Conservation (phyloP, 2,888 invertebrate genomes). For the Trichogramma evanescens region DNA sequence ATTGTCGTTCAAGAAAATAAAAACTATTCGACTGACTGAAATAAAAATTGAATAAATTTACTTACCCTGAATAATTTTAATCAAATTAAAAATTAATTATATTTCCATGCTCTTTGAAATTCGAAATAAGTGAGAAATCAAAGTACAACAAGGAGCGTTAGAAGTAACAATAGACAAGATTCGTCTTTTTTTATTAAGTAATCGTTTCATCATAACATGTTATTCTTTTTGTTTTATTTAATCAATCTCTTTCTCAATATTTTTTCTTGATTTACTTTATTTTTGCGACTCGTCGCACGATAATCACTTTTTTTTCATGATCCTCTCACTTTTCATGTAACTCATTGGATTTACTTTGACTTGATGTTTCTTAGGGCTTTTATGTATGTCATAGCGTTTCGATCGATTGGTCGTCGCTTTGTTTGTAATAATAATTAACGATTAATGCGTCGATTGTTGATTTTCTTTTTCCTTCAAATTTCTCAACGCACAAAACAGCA, state of each 20-base stretch:
- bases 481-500: no score
- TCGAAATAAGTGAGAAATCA: neutral
- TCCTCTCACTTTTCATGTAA: neutral
- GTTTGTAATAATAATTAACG: neutral
- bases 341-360: neutral
- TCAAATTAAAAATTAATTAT: neutral
- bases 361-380: neutral
- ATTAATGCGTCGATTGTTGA: no score
- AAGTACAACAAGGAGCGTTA: constrained; percentile 28
- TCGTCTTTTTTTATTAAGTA: constrained; percentile 40
- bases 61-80: neutral
- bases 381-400: neutral
- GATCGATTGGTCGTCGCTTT: constrained; percentile 12
- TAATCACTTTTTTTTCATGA: neutral
- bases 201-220: constrained; percentile 41
- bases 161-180: constrained; percentile 43
- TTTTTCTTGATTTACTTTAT: constrained; percentile 20
- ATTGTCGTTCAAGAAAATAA: neutral
- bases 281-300: constrained; percentile 13
- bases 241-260: constrained; percentile 21
- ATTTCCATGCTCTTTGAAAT: neutral
- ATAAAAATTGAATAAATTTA: neutral
- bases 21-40: neutral
- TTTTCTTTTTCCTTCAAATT: no score
- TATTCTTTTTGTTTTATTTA: constrained; percentile 30